Percentiles rank a stretch among this genome's conserved stretches.
Evolutionary conservation across 2,113 vertebrate species (phyloP).

Genomic region (Melospiza melodia): DNA sequence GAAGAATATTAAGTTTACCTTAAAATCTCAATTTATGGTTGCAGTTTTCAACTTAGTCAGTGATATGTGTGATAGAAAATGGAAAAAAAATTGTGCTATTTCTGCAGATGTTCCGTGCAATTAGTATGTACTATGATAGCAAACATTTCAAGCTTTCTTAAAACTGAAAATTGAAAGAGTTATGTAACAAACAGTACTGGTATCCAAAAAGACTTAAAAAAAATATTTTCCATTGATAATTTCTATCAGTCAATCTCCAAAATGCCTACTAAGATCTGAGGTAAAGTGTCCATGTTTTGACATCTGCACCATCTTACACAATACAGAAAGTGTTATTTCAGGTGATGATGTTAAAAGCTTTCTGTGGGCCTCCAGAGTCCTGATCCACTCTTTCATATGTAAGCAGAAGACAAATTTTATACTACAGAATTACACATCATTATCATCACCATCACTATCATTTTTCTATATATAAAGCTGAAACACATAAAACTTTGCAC

Average conservation of each 20-base stretch:
- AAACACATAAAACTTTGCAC: not conserved
- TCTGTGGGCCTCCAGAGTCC: not conserved
- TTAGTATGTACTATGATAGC: not conserved
- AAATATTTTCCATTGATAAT: not conserved
- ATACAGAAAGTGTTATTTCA: not conserved
- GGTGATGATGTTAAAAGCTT: not conserved
- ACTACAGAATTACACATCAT: not conserved
- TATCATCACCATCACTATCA: too few species aligned
- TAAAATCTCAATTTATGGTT: not conserved
- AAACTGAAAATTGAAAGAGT: not conserved
- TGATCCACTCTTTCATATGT: not conserved
- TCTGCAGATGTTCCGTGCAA: not conserved
- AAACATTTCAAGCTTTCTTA: not conserved
- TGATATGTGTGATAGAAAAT: not conserved
- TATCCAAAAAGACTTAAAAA: fast-evolving
- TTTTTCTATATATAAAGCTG: not conserved
- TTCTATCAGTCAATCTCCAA: not conserved
- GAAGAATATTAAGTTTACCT: not conserved
- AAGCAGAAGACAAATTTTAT: not conserved
- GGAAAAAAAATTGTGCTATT: not conserved
- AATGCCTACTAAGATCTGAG: not conserved
- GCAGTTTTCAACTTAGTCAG: not conserved
- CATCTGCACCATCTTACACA: not conserved
- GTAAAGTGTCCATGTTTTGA: not conserved
- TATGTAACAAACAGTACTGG: not conserved